Evolutionary conservation across 1,140 invertebrate species (phyloP).

Genomic region (Acromyrmex echinatior): DNA sequence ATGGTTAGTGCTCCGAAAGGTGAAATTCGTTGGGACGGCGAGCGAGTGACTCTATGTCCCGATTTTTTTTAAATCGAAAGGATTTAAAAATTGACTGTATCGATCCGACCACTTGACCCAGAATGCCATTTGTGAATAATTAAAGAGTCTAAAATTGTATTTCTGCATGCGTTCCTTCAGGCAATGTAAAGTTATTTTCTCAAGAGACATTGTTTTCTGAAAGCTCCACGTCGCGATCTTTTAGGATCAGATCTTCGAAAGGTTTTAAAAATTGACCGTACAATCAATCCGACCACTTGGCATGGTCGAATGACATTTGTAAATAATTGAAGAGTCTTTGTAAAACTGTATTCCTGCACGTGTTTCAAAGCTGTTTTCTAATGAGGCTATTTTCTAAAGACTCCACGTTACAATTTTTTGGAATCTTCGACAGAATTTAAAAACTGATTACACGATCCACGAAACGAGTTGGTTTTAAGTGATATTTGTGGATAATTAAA

Average conservation of each 20-base stretch:
- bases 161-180: not conserved
- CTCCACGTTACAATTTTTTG: no score
- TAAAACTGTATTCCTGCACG: not conserved
- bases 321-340: not conserved
- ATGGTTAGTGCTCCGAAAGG: slow-evolving; percentile 43
- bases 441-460: no score
- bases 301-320: not conserved
- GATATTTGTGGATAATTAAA: no score
- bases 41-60: no score
- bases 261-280: not conserved
- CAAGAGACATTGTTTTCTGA: no score
- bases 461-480: no score
- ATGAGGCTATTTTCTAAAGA: no score
- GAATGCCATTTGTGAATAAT: not conserved
- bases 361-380: no score
- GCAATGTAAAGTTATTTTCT: no score
- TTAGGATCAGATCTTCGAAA: not conserved
- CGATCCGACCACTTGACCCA: not conserved
- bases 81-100: not conserved
- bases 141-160: not conserved
- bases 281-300: not conserved
- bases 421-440: no score
- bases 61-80: not conserved
- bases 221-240: not conserved
- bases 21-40: not conserved